Percentiles rank a stretch among this genome's conserved stretches.
Conservation (phyloP, 2,797 vertebrate genomes). For the Zonotrichia albicollis region DNA sequence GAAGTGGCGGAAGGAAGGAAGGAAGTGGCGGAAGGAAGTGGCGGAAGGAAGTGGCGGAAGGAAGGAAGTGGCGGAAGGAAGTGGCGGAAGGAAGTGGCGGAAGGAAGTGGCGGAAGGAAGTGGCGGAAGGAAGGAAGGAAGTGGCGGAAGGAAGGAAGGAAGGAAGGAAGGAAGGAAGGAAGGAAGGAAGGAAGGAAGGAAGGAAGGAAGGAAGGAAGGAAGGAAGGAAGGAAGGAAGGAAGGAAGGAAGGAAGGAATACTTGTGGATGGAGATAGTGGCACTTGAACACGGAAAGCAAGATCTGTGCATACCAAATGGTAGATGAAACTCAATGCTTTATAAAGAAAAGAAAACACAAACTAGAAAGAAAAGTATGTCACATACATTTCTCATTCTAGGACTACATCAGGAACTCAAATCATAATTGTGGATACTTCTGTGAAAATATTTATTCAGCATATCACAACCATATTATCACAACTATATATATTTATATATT, state of each 20-base stretch:
- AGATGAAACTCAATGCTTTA: background rate
- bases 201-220: too few relatives aligned
- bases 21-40: background rate
- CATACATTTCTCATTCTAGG: background rate
- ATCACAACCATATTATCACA: background rate
- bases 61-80: too few relatives aligned
- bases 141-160: too few relatives aligned
- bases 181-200: too few relatives aligned
- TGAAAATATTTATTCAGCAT: background rate
- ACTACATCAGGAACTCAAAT: background rate
- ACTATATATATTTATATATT: background rate
- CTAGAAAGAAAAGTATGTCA: background rate
- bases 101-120: background rate
- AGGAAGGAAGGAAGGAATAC: background rate
- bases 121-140: too few relatives aligned
- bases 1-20: too few relatives aligned
- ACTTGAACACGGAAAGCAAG: background rate
- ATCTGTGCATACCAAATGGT: background rate
- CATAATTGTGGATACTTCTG: background rate
- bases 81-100: too few relatives aligned
- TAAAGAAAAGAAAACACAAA: background rate
- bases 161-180: too few relatives aligned
- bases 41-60: too few relatives aligned
- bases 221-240: too few relatives aligned
- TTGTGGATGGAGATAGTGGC: background rate